These are phyloP conservation scores for Cheirogaleus major DNA, from an alignment of 2,797 vertebrate species.

Conservation along the genomic window DNA sequence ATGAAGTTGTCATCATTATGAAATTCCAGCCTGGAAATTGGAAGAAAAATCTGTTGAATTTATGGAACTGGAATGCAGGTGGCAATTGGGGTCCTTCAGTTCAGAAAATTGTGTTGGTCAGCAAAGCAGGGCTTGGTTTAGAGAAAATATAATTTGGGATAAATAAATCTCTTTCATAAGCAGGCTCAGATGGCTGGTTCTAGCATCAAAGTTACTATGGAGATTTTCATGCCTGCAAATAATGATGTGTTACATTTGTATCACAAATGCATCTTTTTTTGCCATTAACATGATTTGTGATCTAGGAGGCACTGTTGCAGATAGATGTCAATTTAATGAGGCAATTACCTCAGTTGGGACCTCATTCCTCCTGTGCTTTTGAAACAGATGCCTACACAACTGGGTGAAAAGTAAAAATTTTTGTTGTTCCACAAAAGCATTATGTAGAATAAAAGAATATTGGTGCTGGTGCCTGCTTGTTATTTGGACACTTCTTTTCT, in stretches of 20 bases:
- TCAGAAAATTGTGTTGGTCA: neutral
- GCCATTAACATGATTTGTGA: neutral
- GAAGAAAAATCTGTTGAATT: conserved; percentile 30
- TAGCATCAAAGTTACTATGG: neutral
- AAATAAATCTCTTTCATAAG: conserved; percentile 8
- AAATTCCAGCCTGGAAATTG: neutral
- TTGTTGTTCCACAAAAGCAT: neutral
- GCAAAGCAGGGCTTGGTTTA: neutral
- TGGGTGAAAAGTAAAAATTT: neutral
- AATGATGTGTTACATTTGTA: neutral
- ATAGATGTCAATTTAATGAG: neutral
- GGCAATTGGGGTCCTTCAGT: neutral
- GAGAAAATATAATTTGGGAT: neutral
- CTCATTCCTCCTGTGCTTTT: neutral
- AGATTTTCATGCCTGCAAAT: neutral
- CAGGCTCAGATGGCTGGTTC: neutral
- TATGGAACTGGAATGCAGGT: neutral
- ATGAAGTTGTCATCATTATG: neutral
- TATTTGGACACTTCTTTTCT: neutral
- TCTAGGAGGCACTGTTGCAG: neutral
- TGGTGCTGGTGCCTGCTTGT: rapidly evolving
- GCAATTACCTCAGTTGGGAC: neutral
- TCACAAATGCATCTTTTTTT: neutral
- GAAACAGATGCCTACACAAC: neutral
- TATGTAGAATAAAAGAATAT: neutral